Base-by-base conservation (phyloP, 2,888 invertebrate genomes). In the Sinhomidia bicolor region DNA sequence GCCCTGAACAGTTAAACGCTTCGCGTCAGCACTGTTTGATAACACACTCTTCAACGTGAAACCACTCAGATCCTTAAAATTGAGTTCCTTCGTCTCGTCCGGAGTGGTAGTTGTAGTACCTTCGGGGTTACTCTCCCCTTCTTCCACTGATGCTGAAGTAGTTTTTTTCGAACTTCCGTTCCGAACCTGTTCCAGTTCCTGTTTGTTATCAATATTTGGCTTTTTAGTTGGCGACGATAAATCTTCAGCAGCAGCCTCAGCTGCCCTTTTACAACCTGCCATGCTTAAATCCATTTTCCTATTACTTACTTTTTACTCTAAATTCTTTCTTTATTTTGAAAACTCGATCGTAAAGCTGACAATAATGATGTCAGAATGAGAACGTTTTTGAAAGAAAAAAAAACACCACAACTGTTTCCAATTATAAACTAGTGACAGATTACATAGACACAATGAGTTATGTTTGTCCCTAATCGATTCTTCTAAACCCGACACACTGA, bases 1-100 rank as follows among this genome's bases (percentile, higher is more conserved):
- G 20, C 97, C 97, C 92, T 96, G 95, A 62, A 97, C 93, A 93
- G 95, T 96, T 92, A 96, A 95, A 6, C 95, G 94, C 94, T 97
- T 97, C 54, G 95, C 95, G 86, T 95, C 95, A 0, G 96, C 95
- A 93, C 96, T 97, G 93, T 96, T 96, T 92, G 95, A 95, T 89
- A 97, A 94, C 90, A 97, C 94, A 92, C 95, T 95, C 91, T 95
- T 95, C 10, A 96, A 93, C 91, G 95, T 93, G 93, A 97, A 97
- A 90, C 95, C 95, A 81, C 26, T 86, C 62, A 92, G 71, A 82
- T 81, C 85, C 32, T 80, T 80, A 26, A 89, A 89, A 32, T 14
- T 47, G n/a, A n/a, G n/a, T 20, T 84, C 57, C 9, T n/a, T 65
- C 17, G 10, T 62, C 12, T 20, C 54, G 10, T 32, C 57, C 32